Percentiles rank a stretch among this genome's conserved stretches.
Conservation (phyloP, 2,797 vertebrate species). For the Sebastes cheni region DNA sequence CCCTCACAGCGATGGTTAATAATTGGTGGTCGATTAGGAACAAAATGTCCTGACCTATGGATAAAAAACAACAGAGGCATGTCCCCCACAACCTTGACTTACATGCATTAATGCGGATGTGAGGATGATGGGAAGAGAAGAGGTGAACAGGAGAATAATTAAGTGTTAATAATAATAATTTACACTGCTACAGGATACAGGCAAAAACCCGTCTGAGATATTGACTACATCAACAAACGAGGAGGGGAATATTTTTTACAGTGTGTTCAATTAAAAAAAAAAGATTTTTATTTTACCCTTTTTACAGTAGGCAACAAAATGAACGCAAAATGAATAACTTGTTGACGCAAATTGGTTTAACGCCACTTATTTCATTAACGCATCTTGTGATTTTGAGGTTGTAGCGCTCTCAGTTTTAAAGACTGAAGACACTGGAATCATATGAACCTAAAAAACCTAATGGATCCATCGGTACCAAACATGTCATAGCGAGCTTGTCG, state of each 20-base stretch:
- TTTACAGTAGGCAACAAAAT: no score
- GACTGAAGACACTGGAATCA: no score
- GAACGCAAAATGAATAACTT: no score
- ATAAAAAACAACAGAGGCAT: slow-evolving; percentile 7
- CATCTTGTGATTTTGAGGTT: no score
- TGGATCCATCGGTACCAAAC: no score
- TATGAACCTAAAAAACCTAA: no score
- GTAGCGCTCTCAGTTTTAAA: no score
- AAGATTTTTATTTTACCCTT: no score
- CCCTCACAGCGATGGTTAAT: slow-evolving; percentile 39
- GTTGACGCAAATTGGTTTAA: no score
- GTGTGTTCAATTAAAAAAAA: neutral
- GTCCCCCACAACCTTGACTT: slow-evolving; percentile 8
- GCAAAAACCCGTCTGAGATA: neutral
- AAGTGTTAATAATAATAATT: neutral
- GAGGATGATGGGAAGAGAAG: neutral
- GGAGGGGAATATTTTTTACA: neutral
- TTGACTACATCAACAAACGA: neutral
- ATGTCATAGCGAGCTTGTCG: no score
- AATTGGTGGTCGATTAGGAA: slow-evolving; percentile 60
- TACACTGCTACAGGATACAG: neutral
- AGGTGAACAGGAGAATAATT: neutral
- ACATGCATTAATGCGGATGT: slow-evolving; percentile 5
- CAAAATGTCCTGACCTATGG: slow-evolving; percentile 47
- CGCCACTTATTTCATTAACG: no score